A percentile compares a stretch with the other conserved stretches of the same genome.
Evolutionary conservation across 2,888 invertebrate genomes (phyloP).

Genomic region (Aquatica leii): DNA sequence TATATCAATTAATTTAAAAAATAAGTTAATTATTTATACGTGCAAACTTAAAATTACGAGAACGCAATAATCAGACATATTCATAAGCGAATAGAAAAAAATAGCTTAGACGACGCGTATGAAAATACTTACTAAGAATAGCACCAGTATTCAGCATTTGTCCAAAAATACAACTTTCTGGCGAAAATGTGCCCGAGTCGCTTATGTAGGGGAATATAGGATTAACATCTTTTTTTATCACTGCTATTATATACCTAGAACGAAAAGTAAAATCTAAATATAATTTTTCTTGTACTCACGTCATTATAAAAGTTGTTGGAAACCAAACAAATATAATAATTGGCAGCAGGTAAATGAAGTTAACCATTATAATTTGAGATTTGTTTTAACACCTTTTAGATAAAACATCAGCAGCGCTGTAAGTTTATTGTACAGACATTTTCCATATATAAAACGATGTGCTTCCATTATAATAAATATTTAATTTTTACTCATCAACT

Average conservation of each 20-base stretch:
- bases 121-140: conserved; percentile 65
- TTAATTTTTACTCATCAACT: too few relatives aligned
- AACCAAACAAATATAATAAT: conserved; percentile 50
- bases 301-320: conserved; percentile 50
- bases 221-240: conserved; percentile 70
- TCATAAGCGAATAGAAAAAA: too few relatives aligned
- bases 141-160: conserved; percentile 76
- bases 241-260: conserved; percentile 71
- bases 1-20: conserved; percentile 11
- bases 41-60: too few relatives aligned
- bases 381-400: not conserved
- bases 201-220: conserved; percentile 78
- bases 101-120: too few relatives aligned
- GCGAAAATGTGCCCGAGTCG: conserved; percentile 75
- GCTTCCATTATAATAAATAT: too few relatives aligned
- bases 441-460: too few relatives aligned
- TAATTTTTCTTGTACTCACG: conserved; percentile 48
- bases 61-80: too few relatives aligned
- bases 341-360: conserved; percentile 46
- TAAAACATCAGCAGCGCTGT: too few relatives aligned
- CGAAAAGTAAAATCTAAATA: not conserved
- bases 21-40: too few relatives aligned
- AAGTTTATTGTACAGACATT: too few relatives aligned
- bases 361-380: conserved; percentile 3
- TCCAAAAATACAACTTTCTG: conserved; percentile 82